A percentile compares a stretch with the other conserved stretches of the same genome.
Conservation (phyloP, 2,113 vertebrate genomes). For the Sapayoa aenigma region DNA sequence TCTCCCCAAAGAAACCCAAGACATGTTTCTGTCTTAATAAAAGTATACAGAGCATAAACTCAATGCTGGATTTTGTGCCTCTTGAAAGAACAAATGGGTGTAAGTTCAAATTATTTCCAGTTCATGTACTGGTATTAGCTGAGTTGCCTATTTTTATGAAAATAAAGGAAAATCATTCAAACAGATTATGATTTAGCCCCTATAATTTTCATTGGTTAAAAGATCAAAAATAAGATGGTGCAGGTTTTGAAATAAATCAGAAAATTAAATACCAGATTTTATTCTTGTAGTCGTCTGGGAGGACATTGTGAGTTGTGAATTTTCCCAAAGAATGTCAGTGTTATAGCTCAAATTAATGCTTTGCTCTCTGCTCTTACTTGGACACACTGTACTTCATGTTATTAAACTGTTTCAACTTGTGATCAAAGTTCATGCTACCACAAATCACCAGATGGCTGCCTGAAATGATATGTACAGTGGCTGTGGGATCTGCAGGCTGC, state of each 20-base stretch:
- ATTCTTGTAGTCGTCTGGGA: background rate
- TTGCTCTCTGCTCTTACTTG: constrained; percentile 34
- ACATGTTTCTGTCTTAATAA: background rate
- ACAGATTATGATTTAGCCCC: background rate
- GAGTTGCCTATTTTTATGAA: background rate
- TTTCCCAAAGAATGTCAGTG: background rate
- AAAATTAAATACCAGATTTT: background rate
- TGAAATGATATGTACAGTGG: background rate
- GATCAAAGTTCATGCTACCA: constrained; percentile 32
- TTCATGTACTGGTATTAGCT: background rate
- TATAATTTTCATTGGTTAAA: background rate
- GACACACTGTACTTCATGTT: background rate
- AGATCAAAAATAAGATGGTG: background rate
- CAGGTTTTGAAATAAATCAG: background rate
- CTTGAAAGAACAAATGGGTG: background rate
- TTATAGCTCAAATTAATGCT: background rate
- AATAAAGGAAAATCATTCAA: background rate
- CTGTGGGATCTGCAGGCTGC: background rate
- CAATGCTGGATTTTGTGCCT: background rate
- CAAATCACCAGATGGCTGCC: constrained; percentile 8
- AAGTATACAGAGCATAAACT: background rate
- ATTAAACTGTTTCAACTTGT: background rate
- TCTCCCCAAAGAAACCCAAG: constrained; percentile 1
- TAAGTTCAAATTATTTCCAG: background rate
- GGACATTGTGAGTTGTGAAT: background rate